Evolutionary conservation across 2,113 vertebrate species (phyloP), one percentile per base, ranked within the genome.

Genomic region (Peucedramus taeniatus): DNA sequence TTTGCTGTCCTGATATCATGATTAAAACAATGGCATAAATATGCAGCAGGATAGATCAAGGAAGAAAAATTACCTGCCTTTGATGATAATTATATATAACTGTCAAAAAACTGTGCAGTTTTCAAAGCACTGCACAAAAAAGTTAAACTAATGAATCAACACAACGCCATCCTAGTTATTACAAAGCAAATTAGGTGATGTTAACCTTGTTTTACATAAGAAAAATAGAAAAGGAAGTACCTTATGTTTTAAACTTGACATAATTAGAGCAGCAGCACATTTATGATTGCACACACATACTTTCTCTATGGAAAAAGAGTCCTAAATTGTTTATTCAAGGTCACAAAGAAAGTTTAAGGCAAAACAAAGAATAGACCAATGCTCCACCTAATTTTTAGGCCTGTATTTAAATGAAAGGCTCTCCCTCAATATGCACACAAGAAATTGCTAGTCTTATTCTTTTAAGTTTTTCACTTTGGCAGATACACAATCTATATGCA

Each of bases 401-500:
- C n/a, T 60, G 24, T 60, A 44, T 86, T 88, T 83, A 94, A 83
- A 94, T 50, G 50, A 91, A 94, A 93, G 64, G 3, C 54, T 75
- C 59, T 85, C 33, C 33, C 8, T 8, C 66, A 89, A 59, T 68
- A 87, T 7, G 8, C 54, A 77, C 16, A n/a, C 50, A 72, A 92
- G 78, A 87, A 95, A 93, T 94, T 92, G 54, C 42, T 94, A 63
- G 56, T 86, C 85, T 94, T 66, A 80, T 17, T 92, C 64, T 92
- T 93, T 49, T 40, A 93, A 88, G 76, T 93, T 94, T 87, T 93
- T 91, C 78, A 68, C 33, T 90, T 94, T 91, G 89, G 59, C 94
- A 92, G 94, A 91, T 90, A 91, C 47, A 94, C 89, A 95, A 95
- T 97, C 80, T 96, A 95, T 94, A 94, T 94, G 95, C 87, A 96